These are phyloP conservation scores for Caradrina kadenii DNA, from an alignment of 2,888 invertebrate genomes.

Conservation along the genomic window DNA sequence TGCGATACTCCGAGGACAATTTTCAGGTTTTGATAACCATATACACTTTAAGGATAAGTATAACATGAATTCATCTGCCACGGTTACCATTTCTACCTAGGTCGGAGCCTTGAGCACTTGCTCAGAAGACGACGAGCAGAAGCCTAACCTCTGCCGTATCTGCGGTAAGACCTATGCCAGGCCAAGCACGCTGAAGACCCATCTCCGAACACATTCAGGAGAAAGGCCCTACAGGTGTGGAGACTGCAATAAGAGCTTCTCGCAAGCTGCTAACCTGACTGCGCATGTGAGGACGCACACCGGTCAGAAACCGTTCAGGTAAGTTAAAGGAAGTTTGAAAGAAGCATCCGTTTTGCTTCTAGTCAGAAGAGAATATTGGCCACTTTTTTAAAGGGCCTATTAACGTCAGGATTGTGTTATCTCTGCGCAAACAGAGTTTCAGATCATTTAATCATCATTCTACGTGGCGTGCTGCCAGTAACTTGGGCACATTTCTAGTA, in stretches of 20 bases:
- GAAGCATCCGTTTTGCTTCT: background rate
- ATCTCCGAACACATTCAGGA: slow-evolving; percentile 98
- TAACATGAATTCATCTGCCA: background rate
- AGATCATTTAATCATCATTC: no score
- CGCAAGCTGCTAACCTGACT: slow-evolving; percentile 99
- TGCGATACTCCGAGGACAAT: no score
- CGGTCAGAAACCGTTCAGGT: slow-evolving; percentile 98
- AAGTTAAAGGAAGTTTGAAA: slow-evolving; percentile 24
- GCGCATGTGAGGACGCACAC: slow-evolving; percentile 99
- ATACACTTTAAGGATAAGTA: no score
- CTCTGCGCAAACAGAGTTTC: background rate
- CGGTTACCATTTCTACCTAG: slow-evolving; percentile 58
- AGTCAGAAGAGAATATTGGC: no score
- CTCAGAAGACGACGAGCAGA: slow-evolving; percentile 93
- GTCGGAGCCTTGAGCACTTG: slow-evolving; percentile 91
- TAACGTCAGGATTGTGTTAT: background rate
- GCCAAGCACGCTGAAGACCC: slow-evolving; percentile 99
- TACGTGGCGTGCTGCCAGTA: no score
- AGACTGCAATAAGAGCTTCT: slow-evolving; percentile 99
- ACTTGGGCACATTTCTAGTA: no score
- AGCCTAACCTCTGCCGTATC: slow-evolving; percentile 97
- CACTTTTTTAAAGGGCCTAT: no score
- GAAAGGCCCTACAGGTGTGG: slow-evolving; percentile 97
- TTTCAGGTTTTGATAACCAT: no score
- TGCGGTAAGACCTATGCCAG: slow-evolving; percentile 99